Percentiles rank a stretch among this genome's conserved stretches.
These are phyloP conservation scores for Sebastes umbrosus DNA, from an alignment of 2,797 vertebrate genomes.

Conservation along the genomic window DNA sequence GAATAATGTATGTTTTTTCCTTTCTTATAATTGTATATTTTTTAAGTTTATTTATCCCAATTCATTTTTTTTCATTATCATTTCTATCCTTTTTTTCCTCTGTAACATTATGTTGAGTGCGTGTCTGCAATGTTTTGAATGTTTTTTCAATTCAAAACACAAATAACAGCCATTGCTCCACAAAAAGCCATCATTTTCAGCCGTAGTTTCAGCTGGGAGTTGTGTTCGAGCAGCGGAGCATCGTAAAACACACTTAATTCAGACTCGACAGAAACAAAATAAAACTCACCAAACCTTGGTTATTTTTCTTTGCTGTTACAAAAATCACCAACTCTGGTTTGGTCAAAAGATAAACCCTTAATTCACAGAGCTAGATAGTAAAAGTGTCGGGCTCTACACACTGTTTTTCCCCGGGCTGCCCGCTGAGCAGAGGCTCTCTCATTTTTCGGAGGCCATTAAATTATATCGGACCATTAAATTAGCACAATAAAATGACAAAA, in stretches of 20 bases:
- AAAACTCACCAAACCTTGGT: no score
- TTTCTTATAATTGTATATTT: background rate
- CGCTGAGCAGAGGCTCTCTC: background rate
- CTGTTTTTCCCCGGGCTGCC: background rate
- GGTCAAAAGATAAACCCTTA: background rate
- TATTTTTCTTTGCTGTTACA: no score
- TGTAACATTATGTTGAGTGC: no score
- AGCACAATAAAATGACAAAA: background rate
- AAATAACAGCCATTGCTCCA: no score
- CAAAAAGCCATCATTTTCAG: no score
- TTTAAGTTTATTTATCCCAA: background rate
- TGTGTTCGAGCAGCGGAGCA: no score
- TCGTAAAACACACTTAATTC: no score
- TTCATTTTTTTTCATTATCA: background rate
- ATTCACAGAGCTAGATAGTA: background rate
- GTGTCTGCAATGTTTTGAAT: background rate
- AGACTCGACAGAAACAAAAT: no score
- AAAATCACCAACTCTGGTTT: no score
- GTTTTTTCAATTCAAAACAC: no score
- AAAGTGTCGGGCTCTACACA: background rate
- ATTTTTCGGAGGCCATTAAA: background rate
- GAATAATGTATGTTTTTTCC: background rate
- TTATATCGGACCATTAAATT: background rate
- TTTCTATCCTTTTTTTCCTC: no score
- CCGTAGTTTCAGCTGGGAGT: no score